Evolutionary conservation across 2,797 vertebrate genomes (phyloP), one percentile per base, ranked within the genome.

Genomic region (Karalla daura): DNA sequence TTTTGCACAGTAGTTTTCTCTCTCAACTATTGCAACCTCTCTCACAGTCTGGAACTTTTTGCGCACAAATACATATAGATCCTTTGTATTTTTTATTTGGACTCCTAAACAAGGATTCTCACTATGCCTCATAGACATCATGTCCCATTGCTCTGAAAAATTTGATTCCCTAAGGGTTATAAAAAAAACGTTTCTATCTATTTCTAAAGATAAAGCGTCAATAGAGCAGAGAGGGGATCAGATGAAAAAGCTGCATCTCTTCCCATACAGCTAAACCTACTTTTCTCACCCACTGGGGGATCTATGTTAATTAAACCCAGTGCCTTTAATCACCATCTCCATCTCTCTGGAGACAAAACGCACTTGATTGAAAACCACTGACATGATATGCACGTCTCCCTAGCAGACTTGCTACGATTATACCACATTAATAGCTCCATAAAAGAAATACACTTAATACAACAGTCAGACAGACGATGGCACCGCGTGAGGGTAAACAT

Each of bases 251-350:
- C 7, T 60, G 52, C 7, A n/a, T n/a, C 32, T 11, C 1, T 3
- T 59, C 36, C 59, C 46, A 24, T 45, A 40, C 20, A 53, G 66
- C 37, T 4, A 13, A 68, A 36, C 43, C 40, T 14, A 18, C 15
- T 53, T 67, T 33, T 32, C 45, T 25, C 49, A 59, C 20, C 44
- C 45, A 43, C 27, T 17, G 30, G 47, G 40, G 55, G 55, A 70
- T 55, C 17, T 43, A 28, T 30, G 63, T 72, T 86, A 81, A 87
- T 86, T 77, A 87, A 83, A 51, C 44, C 8, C 51, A 20, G 12
- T 9, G 30, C 37, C 44, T 74, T 83, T 87, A 88, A 89, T 87
- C 74, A 83, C 52, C 9, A 32, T 35, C 20, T 27, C 13, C 68
- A 33, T 70, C 81, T 70, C 81, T 54, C 64, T 37, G 8, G 46